Percentiles rank a stretch among this genome's conserved stretches.
phyloP scores from a whole-genome alignment of 2,113 vertebrate species.

The Mustelus asterias region DNA sequence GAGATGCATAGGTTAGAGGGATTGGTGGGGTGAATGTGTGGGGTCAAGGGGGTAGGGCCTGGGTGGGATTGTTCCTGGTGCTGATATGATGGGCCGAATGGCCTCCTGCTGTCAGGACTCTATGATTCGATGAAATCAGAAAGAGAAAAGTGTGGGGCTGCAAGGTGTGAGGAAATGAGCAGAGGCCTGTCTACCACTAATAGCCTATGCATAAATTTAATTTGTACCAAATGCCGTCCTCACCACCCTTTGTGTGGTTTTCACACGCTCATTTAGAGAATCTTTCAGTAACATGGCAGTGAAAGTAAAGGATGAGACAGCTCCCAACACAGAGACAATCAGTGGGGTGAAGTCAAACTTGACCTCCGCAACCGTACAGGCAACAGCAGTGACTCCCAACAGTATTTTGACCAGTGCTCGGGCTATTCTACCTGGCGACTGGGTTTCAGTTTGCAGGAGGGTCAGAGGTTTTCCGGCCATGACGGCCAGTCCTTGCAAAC shows the following conservation, averaged over 20 bases:
- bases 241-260: background rate
- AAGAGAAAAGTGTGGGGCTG: too few species aligned
- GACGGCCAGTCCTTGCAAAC: background rate
- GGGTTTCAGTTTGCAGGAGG: background rate
- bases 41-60: too few species aligned
- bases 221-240: background rate
- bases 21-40: too few species aligned
- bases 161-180: too few species aligned
- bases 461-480: background rate
- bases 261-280: background rate
- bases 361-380: background rate
- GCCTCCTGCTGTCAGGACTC: too few species aligned
- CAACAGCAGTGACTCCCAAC: background rate
- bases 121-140: too few species aligned
- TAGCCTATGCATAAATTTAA: background rate
- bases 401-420: background rate
- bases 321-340: background rate
- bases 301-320: background rate
- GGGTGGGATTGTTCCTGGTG: too few species aligned
- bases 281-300: slow-evolving; percentile 8
- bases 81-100: too few species aligned
- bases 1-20: too few species aligned
- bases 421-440: background rate
- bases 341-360: background rate
- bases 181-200: background rate